Evolutionary conservation across 1,140 invertebrate species (phyloP).

Genomic region (Drosophila bifasciata): DNA sequence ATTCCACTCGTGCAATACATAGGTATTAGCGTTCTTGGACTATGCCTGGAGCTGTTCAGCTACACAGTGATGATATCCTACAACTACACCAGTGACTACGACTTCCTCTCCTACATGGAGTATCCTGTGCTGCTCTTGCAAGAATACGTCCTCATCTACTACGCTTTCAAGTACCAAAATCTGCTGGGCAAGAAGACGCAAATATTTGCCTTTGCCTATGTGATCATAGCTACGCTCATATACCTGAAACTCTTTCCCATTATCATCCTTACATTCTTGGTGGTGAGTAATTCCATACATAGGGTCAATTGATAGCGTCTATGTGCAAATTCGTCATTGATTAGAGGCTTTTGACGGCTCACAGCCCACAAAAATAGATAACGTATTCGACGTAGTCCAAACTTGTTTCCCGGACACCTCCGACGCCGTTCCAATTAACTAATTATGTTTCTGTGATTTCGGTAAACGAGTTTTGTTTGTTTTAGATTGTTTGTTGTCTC

Average conservation of each 20-base stretch:
- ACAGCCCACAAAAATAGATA: constrained; percentile 30
- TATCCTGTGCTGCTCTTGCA: constrained; percentile 88
- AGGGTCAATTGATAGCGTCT: constrained; percentile 17
- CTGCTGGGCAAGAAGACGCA: constrained; percentile 85
- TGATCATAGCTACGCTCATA: constrained; percentile 84
- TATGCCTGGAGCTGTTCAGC: constrained; percentile 85
- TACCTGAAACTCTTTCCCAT: constrained; percentile 86
- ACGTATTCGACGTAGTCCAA: constrained; percentile 26
- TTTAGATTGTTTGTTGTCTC: constrained; percentile 9
- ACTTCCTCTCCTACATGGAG: constrained; percentile 88
- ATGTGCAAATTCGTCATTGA: constrained; percentile 27
- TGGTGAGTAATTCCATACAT: constrained; percentile 85
- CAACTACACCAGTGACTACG: constrained; percentile 88
- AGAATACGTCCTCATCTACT: constrained; percentile 87
- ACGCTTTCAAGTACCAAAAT: constrained; percentile 87
- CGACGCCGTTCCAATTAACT: constrained; percentile 18
- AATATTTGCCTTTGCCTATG: constrained; percentile 85
- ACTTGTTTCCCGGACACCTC: constrained; percentile 37
- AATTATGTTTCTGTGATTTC: constrained; percentile 39
- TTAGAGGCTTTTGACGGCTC: constrained; percentile 26
- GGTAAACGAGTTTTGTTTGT: constrained; percentile 45
- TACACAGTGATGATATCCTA: constrained; percentile 89
- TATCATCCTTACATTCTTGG: constrained; percentile 86
- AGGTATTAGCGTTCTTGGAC: constrained; percentile 72
- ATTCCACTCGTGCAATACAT: not conserved